These are phyloP conservation scores for Cricetomys ansorgei DNA, from an alignment of 2,113 vertebrate species.

Conservation along the genomic window DNA sequence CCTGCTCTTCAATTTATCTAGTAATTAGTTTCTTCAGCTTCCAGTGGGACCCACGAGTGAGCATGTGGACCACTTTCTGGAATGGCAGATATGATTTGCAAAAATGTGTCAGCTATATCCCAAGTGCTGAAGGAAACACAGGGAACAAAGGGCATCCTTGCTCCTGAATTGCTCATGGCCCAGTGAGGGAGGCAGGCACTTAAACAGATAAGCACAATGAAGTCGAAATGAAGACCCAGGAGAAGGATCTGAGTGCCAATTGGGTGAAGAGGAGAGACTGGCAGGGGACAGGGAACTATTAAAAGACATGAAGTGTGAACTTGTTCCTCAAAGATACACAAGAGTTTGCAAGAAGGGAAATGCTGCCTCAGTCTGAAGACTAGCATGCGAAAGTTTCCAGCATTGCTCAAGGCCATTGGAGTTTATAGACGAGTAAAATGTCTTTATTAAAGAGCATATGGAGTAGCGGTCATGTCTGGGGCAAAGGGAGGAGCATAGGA, in stretches of 20 bases:
- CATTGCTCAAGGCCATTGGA: too few relatives aligned
- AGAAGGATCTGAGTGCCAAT: background rate
- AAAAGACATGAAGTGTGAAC: background rate
- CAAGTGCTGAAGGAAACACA: background rate
- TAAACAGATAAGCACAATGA: background rate
- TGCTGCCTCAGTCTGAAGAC: background rate
- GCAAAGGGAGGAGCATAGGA: background rate
- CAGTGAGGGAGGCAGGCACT: background rate
- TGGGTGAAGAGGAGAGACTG: background rate
- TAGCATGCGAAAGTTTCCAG: background rate
- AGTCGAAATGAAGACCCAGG: background rate
- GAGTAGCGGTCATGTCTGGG: background rate
- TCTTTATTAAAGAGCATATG: background rate
- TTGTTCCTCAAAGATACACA: background rate
- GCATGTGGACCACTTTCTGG: background rate
- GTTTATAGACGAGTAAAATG: background rate
- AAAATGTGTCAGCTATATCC: background rate
- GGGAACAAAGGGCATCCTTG: background rate
- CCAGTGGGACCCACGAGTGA: background rate
- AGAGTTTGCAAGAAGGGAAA: background rate
- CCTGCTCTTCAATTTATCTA: background rate
- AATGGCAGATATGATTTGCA: background rate
- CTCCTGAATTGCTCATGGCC: background rate
- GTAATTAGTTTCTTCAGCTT: background rate
- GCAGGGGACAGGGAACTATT: background rate